These are phyloP conservation scores for Gallinago media DNA, from an alignment of 2,113 vertebrate genomes.

Conservation along the genomic window DNA sequence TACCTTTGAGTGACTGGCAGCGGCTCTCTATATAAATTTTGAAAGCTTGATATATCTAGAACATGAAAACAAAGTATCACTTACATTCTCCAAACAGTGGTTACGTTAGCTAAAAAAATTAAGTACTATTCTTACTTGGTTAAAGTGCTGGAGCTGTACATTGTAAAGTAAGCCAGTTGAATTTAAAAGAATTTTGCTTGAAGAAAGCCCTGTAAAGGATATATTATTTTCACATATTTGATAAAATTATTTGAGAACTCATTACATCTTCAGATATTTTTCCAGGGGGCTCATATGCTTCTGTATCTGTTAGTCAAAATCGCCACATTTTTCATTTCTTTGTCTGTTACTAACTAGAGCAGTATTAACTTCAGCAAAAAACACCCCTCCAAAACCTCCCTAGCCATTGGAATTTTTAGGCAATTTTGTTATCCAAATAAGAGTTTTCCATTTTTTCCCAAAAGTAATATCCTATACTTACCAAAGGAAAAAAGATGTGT, in stretches of 20 bases:
- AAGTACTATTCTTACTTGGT: slow-evolving; percentile 80
- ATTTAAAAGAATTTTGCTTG: slow-evolving; percentile 84
- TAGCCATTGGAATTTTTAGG: neutral
- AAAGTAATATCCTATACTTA: slow-evolving; percentile 73
- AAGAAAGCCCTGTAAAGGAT: slow-evolving; percentile 83
- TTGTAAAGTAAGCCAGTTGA: slow-evolving; percentile 87
- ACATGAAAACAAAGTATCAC: neutral
- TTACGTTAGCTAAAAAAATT: neutral
- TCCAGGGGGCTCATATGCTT: neutral
- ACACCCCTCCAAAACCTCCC: neutral
- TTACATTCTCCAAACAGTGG: neutral
- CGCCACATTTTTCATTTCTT: neutral
- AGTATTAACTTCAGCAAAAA: neutral
- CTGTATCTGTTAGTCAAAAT: neutral
- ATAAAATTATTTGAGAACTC: neutral
- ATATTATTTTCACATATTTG: neutral
- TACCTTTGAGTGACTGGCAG: slow-evolving; percentile 87
- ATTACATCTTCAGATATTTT: neutral
- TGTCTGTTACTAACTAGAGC: neutral
- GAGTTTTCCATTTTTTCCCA: neutral
- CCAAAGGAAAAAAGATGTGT: slow-evolving; percentile 91
- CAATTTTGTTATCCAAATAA: neutral
- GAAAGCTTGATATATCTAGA: slow-evolving; percentile 95
- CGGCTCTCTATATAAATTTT: slow-evolving; percentile 86
- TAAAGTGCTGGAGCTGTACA: slow-evolving; percentile 88